These are phyloP conservation scores for Hypothenemus hampei DNA, from an alignment of 1,140 invertebrate species.

Conservation along the genomic window DNA sequence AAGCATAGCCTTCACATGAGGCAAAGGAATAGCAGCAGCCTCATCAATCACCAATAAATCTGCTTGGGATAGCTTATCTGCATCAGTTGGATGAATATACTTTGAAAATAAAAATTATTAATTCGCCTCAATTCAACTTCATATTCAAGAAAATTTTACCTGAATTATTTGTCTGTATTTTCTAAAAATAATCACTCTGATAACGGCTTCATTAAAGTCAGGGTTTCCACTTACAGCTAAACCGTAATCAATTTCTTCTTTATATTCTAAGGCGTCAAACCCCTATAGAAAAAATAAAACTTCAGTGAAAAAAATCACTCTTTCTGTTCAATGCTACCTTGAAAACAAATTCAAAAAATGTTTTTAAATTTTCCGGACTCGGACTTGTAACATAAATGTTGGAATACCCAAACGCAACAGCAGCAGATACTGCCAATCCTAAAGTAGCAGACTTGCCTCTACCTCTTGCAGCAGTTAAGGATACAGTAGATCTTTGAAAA, in stretches of 20 bases:
- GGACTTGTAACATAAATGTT: slow-evolving; percentile 98
- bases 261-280: slow-evolving; percentile 90
- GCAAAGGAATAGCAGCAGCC: slow-evolving; percentile 96
- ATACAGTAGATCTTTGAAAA: slow-evolving; percentile 70
- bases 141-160: slow-evolving; percentile 47
- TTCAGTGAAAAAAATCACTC: too few species aligned
- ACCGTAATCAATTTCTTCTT: slow-evolving; percentile 95
- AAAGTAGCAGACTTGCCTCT: slow-evolving; percentile 97
- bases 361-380: slow-evolving; percentile 96
- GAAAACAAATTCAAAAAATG: slow-evolving; percentile 95
- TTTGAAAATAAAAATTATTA: slow-evolving; percentile 47
- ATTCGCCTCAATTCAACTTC: neutral
- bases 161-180: slow-evolving; percentile 97
- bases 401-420: slow-evolving; percentile 85
- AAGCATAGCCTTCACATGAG: slow-evolving; percentile 84
- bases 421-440: slow-evolving; percentile 87
- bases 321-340: too few species aligned
- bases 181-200: slow-evolving; percentile 87
- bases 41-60: slow-evolving; percentile 97
- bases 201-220: slow-evolving; percentile 94
- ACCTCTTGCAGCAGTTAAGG: slow-evolving; percentile 92
- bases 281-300: slow-evolving; percentile 47
- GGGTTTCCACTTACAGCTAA: slow-evolving; percentile 92
- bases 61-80: slow-evolving; percentile 82
- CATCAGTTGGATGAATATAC: slow-evolving; percentile 93